Percentiles rank a stretch among this genome's conserved stretches.
phyloP scores from a whole-genome alignment of 2,113 vertebrate genomes.

The Otis tarda region DNA sequence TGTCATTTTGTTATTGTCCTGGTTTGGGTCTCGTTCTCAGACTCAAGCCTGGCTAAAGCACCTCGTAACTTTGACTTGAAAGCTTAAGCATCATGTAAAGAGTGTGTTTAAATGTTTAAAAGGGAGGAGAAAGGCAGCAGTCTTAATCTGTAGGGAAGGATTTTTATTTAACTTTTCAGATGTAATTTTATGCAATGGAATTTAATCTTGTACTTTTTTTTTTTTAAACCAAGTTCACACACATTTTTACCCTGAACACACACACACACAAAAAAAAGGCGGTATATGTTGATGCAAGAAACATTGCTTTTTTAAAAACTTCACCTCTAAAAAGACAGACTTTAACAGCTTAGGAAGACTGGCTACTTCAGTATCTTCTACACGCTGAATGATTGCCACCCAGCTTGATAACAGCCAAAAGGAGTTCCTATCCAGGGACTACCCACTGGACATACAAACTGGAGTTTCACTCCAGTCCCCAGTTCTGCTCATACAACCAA shows the following conservation, averaged over 20 bases:
- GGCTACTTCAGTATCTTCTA: background rate
- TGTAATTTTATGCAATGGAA: background rate
- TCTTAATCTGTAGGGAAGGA: background rate
- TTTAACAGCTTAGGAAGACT: background rate
- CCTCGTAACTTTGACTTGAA: constrained; percentile 50
- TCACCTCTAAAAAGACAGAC: background rate
- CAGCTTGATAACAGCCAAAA: background rate
- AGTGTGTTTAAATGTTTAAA: constrained; percentile 11
- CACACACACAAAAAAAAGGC: background rate
- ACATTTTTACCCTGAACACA: background rate
- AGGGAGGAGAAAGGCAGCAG: background rate
- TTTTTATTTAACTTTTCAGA: constrained; percentile 20
- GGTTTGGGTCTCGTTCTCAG: constrained; percentile 45
- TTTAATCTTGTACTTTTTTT: background rate
- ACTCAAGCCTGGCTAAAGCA: constrained; percentile 31
- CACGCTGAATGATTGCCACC: background rate
- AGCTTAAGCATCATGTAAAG: constrained; percentile 49
- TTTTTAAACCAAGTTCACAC: background rate
- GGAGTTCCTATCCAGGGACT: background rate
- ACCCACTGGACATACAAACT: background rate
- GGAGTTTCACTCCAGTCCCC: background rate
- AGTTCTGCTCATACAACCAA: background rate
- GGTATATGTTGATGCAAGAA: background rate
- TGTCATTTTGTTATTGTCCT: constrained; percentile 57
- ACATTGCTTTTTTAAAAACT: background rate